A percentile compares a stretch with the other conserved stretches of the same genome.
Conservation (phyloP, 1,140 invertebrate genomes). For the Diachasma alloeum region DNA sequence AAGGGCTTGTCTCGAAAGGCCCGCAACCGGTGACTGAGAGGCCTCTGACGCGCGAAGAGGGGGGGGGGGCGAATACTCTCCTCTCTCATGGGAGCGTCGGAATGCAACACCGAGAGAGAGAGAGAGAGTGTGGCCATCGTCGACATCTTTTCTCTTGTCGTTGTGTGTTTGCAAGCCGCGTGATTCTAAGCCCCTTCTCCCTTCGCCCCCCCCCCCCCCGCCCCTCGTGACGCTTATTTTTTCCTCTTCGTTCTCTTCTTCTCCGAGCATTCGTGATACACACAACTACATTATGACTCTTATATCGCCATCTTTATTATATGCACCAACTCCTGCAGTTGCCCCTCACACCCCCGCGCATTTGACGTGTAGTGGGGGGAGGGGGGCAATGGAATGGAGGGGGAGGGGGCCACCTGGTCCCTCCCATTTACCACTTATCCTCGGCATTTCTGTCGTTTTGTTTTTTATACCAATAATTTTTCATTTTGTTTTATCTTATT, state of each 20-base stretch:
- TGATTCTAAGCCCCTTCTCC: background rate
- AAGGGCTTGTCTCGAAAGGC: slow-evolving; percentile 61
- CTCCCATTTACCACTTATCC: slow-evolving; percentile 11
- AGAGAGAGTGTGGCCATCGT: slow-evolving; percentile 41
- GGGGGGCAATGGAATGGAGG: too few relatives aligned
- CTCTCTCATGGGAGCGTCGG: slow-evolving; percentile 48
- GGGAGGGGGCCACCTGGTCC: background rate
- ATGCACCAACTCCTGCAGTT: slow-evolving; percentile 36
- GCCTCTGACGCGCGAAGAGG: slow-evolving; percentile 47
- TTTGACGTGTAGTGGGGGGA: background rate
- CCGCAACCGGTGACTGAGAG: slow-evolving; percentile 58
- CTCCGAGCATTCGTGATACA: slow-evolving; percentile 29
- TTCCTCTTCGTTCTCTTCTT: background rate
- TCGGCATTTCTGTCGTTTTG: background rate
- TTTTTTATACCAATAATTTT: background rate
- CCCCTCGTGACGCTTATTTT: background rate
- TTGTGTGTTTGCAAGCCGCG: slow-evolving; percentile 5
- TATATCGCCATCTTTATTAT: slow-evolving; percentile 65
- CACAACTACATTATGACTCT: slow-evolving; percentile 62
- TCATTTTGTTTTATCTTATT: background rate
- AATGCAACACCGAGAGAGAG: slow-evolving; percentile 46
- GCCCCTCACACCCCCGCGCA: background rate
- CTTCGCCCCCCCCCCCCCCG: background rate
- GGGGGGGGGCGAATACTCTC: slow-evolving; percentile 34
- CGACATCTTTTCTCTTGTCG: slow-evolving; percentile 14